Base-by-base conservation (phyloP, 2,113 vertebrate species). In the Raphicerus campestris region DNA sequence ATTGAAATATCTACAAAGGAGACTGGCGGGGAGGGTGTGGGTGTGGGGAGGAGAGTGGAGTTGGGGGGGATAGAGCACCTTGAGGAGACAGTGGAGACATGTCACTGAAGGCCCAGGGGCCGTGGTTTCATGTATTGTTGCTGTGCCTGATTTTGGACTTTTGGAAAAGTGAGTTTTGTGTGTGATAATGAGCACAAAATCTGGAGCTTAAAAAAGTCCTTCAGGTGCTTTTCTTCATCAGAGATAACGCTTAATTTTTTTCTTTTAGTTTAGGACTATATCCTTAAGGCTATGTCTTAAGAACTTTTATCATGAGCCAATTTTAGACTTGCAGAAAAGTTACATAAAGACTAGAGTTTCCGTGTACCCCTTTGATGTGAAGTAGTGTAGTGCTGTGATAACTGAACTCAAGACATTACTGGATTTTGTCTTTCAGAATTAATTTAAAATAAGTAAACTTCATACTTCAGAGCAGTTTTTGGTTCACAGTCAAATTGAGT, bases 1-100 rank as follows among this genome's bases (percentile, higher is more conserved):
- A 45, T 9, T 15, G 22, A 58, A 7, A 26, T 14, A 5, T 6
- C 30, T 32, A 15, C 17, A 22, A 24, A 24, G 15, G 56, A 6
- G 13, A 17, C 45, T 22, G 2, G 2, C 0, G 3, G 66, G 70
- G 56, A 5, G 13, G 32, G 39, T 3, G 3, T 28, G 16, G 32
- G 89, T 8, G 10, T 51, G 14, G 45, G 45, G 47, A 39, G 16
- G 58, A 26, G 6, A 9, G 13, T 89, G 53, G 87, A 39, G 24
- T 13, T 42, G 2, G 14, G 3, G 35, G 2, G 22, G 9, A 30
- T 11, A 17, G 17, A 10, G 49, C 35, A 3, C 32, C 53, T 0
- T 3, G 1, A 10, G 5, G 15, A 42, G 32, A 1, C 6, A 1
- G 53, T 13, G 32, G 66, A 5, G 14, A 53, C 28, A 0, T 1